A percentile compares a stretch with the other conserved stretches of the same genome.
Conservation (phyloP, 2,888 invertebrate genomes). For the Charanyca ferruginea region DNA sequence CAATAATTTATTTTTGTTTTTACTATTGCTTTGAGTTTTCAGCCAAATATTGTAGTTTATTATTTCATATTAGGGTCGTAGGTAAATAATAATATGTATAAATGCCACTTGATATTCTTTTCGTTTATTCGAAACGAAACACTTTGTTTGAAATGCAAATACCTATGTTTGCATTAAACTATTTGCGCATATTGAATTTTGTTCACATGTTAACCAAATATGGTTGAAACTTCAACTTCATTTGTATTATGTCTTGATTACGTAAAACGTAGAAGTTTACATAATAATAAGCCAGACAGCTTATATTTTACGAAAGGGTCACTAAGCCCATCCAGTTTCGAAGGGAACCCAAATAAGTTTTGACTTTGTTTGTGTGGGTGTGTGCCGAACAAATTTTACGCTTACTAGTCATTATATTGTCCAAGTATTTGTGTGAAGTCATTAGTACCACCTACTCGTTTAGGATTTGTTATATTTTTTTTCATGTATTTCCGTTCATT, state of each 20-base stretch:
- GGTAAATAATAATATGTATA: slow-evolving; percentile 17
- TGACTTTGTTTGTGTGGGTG: slow-evolving; percentile 65
- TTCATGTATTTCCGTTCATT: slow-evolving; percentile 52
- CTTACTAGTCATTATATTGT: slow-evolving; percentile 77
- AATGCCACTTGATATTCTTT: neutral
- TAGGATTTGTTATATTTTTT: slow-evolving; percentile 68
- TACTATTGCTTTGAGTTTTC: neutral
- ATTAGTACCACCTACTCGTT: slow-evolving; percentile 75
- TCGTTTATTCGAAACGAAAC: neutral
- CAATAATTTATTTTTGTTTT: neutral
- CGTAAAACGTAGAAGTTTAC: slow-evolving; percentile 19
- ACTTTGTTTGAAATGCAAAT: slow-evolving; percentile 16
- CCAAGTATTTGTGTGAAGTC: slow-evolving; percentile 77
- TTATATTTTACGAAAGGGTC: slow-evolving; percentile 49
- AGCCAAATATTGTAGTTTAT: slow-evolving; percentile 2
- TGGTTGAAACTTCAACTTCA: neutral
- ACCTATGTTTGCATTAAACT: neutral
- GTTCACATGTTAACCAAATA: slow-evolving; percentile 19
- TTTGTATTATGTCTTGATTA: slow-evolving; percentile 3
- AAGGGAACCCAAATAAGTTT: slow-evolving; percentile 68
- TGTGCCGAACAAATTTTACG: slow-evolving; percentile 78
- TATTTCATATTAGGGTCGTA: slow-evolving; percentile 13
- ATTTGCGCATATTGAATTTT: slow-evolving; percentile 31
- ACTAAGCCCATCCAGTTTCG: slow-evolving; percentile 36
- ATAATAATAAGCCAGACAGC: slow-evolving; percentile 26